Evolutionary conservation across 1,140 invertebrate genomes (phyloP), one percentile per base, ranked within the genome.

Genomic region (Gonatopus flavifemur): DNA sequence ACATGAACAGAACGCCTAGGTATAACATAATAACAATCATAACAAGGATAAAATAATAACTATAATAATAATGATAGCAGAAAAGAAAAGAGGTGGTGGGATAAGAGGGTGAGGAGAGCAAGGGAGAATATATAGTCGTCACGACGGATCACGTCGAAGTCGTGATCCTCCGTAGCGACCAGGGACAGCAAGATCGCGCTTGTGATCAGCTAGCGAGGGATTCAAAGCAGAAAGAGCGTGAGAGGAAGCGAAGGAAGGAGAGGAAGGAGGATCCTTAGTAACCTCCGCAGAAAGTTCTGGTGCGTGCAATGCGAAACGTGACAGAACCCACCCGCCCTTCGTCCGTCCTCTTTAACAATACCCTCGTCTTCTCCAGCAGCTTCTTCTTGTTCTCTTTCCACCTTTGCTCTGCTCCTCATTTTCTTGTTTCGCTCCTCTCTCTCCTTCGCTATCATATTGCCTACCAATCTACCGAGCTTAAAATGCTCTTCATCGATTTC

Each of bases 221-320:
- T 52, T 47, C 44, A 44, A 61, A 53, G 38, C 38, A 53, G 51
- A 48, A 36, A 40, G 41, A 37, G 50, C 41, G n/a, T n/a, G n/a
- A 38, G 43, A 41, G 16, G 25, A 24, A 38, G 20, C 44, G 28
- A 35, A 16, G 12, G 25, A 28, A 28, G 38, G 38, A 47, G 47
- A 48, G 30, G 37, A 35, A 46, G 49, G 43, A 58, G 10, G 6
- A 18, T 38, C 25, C 45, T 30, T 55, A 42, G 49, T 53, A 56
- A 64, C 51, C 57, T 59, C 57, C 41, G 38, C 52, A 59, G 52
- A 62, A 61, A 68, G 59, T 64, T 62, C 62, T 56, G 57, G 62
- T 74, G 71, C 70, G 71, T 72, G 70, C 69, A 70, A 74, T 72
- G 66, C 62, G 67, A 74, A 64, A 74, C 68, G 71, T 72, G 71